Evolutionary conservation across 2,797 vertebrate genomes (phyloP).

Genomic region (Hybognathus amarus): DNA sequence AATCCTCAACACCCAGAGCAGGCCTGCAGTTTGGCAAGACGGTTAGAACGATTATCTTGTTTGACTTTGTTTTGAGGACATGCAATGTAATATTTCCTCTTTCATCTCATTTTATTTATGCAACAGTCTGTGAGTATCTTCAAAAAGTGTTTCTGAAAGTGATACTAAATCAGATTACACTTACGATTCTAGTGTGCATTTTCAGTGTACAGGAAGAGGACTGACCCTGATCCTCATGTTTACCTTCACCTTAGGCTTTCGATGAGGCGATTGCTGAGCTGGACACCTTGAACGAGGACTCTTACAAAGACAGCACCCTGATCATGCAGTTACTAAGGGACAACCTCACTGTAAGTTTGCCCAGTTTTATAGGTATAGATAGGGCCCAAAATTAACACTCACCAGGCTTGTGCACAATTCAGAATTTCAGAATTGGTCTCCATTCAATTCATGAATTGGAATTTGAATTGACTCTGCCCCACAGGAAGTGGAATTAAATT

Average conservation of each 20-base stretch:
- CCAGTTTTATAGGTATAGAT: neutral
- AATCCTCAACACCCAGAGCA: constrained; percentile 98
- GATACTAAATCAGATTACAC: neutral
- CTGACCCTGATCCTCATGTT: constrained; percentile 6
- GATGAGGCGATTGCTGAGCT: constrained; percentile 98
- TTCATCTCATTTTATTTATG: neutral
- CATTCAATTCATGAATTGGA: too few species aligned
- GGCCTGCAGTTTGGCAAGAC: constrained; percentile 94
- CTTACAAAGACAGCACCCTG: constrained; percentile 99
- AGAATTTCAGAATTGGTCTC: too few species aligned
- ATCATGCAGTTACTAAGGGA: constrained; percentile 99
- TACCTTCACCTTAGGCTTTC: constrained; percentile 82
- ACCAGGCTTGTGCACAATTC: too few species aligned
- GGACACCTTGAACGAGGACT: constrained; percentile 98
- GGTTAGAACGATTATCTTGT: constrained; percentile 72
- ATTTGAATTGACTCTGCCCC: too few species aligned
- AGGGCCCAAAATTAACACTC: neutral
- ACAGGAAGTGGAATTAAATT: too few species aligned
- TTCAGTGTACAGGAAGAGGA: neutral
- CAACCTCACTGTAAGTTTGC: constrained; percentile 95
- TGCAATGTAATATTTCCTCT: neutral
- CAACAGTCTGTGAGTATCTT: neutral
- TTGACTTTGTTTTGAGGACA: neutral
- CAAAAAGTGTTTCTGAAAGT: too few species aligned
- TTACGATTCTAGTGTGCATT: neutral